Conservation (phyloP, 2,888 invertebrate species). For the Nycteola revayana region DNA sequence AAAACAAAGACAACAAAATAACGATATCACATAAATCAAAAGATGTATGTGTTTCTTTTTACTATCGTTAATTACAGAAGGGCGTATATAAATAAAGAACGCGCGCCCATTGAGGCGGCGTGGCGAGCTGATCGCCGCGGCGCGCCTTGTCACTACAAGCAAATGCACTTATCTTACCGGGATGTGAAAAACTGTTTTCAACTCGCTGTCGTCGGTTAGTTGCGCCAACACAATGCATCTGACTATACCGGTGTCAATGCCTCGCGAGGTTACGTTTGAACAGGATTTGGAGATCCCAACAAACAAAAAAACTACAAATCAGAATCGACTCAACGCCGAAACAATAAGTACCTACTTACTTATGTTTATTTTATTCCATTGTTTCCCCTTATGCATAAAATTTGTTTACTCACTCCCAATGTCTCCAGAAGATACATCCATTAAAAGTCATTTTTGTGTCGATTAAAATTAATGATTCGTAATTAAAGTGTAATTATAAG, state of each 20-base stretch:
- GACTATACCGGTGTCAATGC: conserved; percentile 62
- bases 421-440: conserved; percentile 22
- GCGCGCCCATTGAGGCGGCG: conserved; percentile 68
- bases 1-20: conserved; percentile 46
- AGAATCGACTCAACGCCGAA: conserved; percentile 54
- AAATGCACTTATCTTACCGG: conserved; percentile 81
- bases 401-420: conserved; percentile 31
- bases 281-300: conserved; percentile 62
- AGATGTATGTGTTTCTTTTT: conserved; percentile 68
- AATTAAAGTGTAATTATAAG: conserved; percentile 51
- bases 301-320: conserved; percentile 57
- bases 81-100: conserved; percentile 77
- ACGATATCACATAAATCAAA: conserved; percentile 69
- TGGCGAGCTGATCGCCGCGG: conserved; percentile 64
- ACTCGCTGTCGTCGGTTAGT: conserved; percentile 70
- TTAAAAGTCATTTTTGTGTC: conserved; percentile 27
- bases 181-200: conserved; percentile 75
- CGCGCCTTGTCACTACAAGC: conserved; percentile 78
- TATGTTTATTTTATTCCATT: conserved; percentile 50
- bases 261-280: conserved; percentile 61
- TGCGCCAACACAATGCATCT: conserved; percentile 65
- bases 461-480: conserved; percentile 35
- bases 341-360: conserved; percentile 58
- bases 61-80: conserved; percentile 77
- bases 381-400: conserved; percentile 38